Evolutionary conservation across 2,797 vertebrate species (phyloP), one percentile per base, ranked within the genome.

Genomic region (Pangasius larnaudii): DNA sequence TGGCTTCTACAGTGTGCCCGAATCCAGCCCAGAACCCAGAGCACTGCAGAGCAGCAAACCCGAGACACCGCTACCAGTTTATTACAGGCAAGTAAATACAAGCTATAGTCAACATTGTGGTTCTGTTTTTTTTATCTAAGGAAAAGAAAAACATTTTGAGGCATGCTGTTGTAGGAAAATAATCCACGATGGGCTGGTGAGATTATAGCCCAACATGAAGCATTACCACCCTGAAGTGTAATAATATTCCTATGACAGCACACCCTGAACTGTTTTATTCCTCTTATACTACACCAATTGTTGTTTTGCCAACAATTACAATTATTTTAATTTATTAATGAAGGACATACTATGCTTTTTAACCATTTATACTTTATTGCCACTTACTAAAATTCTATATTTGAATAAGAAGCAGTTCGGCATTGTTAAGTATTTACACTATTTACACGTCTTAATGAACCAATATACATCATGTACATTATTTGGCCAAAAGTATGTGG

Each of bases 41-140:
- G 5, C 42, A 30, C 84, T 90, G 63, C 58, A 89, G n/a, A 91
- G 86, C 80, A 90, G 90, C 79, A 51, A 86, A 36, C 58, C 89
- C 0, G 93, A 94, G 87, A 90, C 91, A 18, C 84, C 89, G 36
- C 93, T 95, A 88, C 91, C 94, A 18, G 81, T 89, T 24, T 95
- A 94, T 89, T 94, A 94, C 56, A 94, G 95, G 95, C 94, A 93
- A 88, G 87, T 85, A 84, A 10, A 79, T 30, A 61, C 39, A 46
- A 7, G 5, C 6, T 39, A 39, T 10, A 27, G n/a, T 27, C 19
- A 27, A 39, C 56, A 78, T 19, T 53, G 6, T 77, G 18, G 33
- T 71, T 42, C 19, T 69, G 4, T 5, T 36, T 14, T 19, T 24
- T 63, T 61, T 27, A 81, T 59, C 1, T 11, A 36, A 22, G 27